Base-by-base conservation (phyloP, 2,797 vertebrate species). In the Sebastes steindachneri region DNA sequence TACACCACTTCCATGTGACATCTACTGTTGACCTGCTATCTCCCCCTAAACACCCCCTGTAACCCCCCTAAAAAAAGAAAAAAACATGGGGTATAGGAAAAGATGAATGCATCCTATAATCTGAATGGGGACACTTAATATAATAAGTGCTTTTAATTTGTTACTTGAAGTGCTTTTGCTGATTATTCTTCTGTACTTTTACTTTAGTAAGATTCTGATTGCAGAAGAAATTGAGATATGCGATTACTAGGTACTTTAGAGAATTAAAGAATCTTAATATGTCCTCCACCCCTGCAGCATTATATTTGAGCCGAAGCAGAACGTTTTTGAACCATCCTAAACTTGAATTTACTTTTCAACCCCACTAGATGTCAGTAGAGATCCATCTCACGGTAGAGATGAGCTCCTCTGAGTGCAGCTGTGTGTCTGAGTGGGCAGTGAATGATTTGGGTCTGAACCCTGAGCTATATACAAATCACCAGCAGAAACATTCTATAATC, bases 281-380 rank as follows among this genome's bases (percentile, higher is more conserved):
- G 48, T 51, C 48, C 48, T 51, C 19, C 48, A 51, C 8, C 48
- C 48, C 48, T 51, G 45, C 62, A 62, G 12, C 7, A 12, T 21
- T 5, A 9, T 4, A 4, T 72, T 19, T 23, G 19, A 41, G 37
- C 37, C 3, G 1, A 19, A 41, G 41, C 17, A 37, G 31, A 57
- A 15, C 10, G 51, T 10, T 9, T 63, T 11, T 21, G 29, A 67
- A 35, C 3, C 4, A 3, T 37, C 14, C 2, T 0, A 25, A 7
- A 21, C 23, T 1, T 35, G 7, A 64, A 41, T 15, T 33, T 41
- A 48, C 28, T 1, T 19, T 17, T 35, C 19, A 1, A 0, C 0
- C 37, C 90, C 94, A 85, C 79, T 83, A 93, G 94, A 78, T 92
- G 89, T 89, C 91, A 93, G 86, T 91, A 89, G 41, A 82, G 82